These are phyloP conservation scores for Ctenoplectra terminalis DNA, from an alignment of 1,140 invertebrate genomes.

Conservation along the genomic window DNA sequence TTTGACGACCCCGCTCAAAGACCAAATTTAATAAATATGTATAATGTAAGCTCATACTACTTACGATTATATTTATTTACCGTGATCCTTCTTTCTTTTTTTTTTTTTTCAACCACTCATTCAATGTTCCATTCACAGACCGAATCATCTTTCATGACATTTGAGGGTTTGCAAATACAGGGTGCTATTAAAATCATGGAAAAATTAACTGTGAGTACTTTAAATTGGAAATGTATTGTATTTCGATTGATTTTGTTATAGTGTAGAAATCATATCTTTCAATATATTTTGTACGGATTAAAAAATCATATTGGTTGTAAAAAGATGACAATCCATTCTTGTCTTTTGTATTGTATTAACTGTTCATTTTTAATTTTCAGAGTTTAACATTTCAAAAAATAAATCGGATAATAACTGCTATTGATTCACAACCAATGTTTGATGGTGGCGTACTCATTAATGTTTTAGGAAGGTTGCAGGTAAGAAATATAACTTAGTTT, in stretches of 20 bases:
- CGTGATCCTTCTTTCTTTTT: not conserved
- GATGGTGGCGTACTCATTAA: constrained; percentile 97
- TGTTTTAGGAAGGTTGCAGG: constrained; percentile 96
- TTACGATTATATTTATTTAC: not conserved
- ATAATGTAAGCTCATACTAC: constrained; percentile 90
- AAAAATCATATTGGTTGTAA: not conserved
- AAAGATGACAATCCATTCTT: not conserved
- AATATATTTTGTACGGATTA: not conserved
- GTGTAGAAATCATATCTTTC: not conserved
- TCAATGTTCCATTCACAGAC: constrained; percentile 84
- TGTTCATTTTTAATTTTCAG: constrained; percentile 83
- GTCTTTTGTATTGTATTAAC: constrained; percentile 13
- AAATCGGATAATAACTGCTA: constrained; percentile 93
- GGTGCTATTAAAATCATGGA: constrained; percentile 96
- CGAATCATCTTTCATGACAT: constrained; percentile 96
- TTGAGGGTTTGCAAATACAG: constrained; percentile 96
- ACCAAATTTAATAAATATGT: constrained; percentile 92
- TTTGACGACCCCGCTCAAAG: constrained; percentile 94
- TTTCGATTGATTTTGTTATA: not conserved
- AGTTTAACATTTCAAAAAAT: constrained; percentile 96
- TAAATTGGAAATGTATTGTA: not conserved
- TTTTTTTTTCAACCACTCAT: constrained; percentile 6
- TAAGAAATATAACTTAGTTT: constrained; percentile 80
- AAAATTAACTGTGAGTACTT: constrained; percentile 92
- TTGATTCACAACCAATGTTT: constrained; percentile 97